These are phyloP conservation scores for Xiphias gladius DNA, from an alignment of 2,113 vertebrate species.

Conservation along the genomic window DNA sequence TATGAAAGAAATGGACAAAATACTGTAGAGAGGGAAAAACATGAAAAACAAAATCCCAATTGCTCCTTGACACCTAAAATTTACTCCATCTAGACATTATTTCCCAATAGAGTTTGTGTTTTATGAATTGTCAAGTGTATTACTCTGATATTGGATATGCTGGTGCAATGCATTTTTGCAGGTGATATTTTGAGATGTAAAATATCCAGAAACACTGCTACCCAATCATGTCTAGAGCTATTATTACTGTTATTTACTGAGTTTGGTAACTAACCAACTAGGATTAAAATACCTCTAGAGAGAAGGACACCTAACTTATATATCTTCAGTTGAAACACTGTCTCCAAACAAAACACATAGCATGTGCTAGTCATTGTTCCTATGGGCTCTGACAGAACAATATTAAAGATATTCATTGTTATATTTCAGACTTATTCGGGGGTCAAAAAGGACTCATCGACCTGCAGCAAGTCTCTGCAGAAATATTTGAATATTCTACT, in stretches of 20 bases:
- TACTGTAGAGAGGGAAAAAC: neutral
- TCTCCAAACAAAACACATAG: neutral
- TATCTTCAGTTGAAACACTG: neutral
- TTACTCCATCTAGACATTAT: neutral
- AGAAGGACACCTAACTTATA: no score
- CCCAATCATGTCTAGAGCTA: neutral
- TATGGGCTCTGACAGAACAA: neutral
- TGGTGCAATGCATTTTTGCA: neutral
- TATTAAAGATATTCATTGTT: neutral
- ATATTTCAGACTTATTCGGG: neutral
- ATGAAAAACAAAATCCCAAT: no score
- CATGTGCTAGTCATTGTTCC: neutral
- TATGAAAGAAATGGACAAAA: neutral
- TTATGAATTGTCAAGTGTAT: neutral
- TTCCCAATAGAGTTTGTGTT: neutral
- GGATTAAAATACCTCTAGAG: neutral
- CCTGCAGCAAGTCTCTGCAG: slow-evolving; percentile 15
- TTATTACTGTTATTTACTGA: neutral
- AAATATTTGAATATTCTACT: neutral
- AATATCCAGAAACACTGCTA: neutral
- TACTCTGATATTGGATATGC: neutral
- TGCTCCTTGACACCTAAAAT: neutral
- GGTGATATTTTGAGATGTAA: neutral
- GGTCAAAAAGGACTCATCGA: neutral
- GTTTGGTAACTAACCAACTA: neutral